Base-by-base conservation (phyloP, 2,113 vertebrate species). In the Pelvicachromis taeniatus region DNA sequence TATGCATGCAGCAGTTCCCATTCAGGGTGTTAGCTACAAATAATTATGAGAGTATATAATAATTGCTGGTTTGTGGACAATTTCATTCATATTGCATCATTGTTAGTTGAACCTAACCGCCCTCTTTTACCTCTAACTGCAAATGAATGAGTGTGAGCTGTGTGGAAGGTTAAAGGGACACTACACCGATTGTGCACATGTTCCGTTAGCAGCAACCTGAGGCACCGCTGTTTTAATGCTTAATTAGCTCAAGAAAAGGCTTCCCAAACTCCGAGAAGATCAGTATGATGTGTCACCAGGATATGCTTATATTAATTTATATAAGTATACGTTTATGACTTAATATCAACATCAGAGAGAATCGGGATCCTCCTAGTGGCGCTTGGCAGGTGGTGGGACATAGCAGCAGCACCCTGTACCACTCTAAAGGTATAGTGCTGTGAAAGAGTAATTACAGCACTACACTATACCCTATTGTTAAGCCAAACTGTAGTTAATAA, bases 141-240 rank as follows among this genome's bases (percentile, higher is more conserved):
- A 13, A 17, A 42, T 88, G 84, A 85, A 87, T 88, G 83, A 86
- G 13, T 63, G n/a, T 45, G 19, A 31, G 14, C 16, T 82, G 70
- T 79, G 83, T 85, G n/a, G 83, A 89, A 93, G 91, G 88, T 89
- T 91, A 92, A 82, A 92, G 65, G 83, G 87, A n/a, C 68, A 84
- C 2, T 75, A 65, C 81, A 48, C 52, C 53, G 0, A 12, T 65
- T 88, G 19, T 7, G n/a, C 50, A 31, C 4, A 52, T 38, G 8
- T 11, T 48, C 13, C 21, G 2, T 45, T 3, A 38, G 16, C 50
- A 13, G 17, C 40, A 70, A 23, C 38, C 65, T 31, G 4, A 3
- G 26, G 2, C 26, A n/a, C 17, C 19, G 26, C 70, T 31, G 40
- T 17, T 73, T 29, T 29, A 48, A 48, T 29, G 42, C 8, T 48